Conservation (phyloP, 2,888 invertebrate genomes). For the Chrysolina haemoptera region DNA sequence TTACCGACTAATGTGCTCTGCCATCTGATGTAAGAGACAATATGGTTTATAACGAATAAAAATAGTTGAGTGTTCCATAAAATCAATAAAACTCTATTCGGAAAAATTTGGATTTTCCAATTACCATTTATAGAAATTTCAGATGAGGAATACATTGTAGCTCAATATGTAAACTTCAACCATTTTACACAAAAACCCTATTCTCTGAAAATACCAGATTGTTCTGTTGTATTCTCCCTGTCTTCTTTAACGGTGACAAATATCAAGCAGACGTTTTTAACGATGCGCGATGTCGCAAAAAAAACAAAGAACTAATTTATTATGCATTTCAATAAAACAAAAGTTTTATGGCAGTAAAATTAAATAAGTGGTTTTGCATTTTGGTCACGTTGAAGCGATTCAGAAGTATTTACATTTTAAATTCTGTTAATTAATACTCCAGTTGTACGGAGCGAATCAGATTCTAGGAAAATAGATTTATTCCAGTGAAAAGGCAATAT, state of each 20-base stretch:
- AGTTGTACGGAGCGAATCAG: slow-evolving; percentile 12
- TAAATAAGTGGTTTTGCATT: slow-evolving; percentile 61
- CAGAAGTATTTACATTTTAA: slow-evolving; percentile 64
- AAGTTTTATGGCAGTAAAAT: slow-evolving; percentile 49
- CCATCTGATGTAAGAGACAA: too few species aligned
- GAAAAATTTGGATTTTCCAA: too few species aligned
- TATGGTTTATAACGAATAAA: too few species aligned
- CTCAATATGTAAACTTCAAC: not conserved
- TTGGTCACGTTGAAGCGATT: slow-evolving; percentile 63
- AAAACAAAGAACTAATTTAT: slow-evolving; percentile 28
- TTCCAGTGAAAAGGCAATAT: slow-evolving; percentile 28
- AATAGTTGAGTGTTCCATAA: too few species aligned
- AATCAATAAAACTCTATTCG: too few species aligned
- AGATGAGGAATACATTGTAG: too few species aligned
- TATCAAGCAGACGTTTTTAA: slow-evolving; percentile 12
- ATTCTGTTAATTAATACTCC: slow-evolving; percentile 62
- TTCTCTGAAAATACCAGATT: not conserved
- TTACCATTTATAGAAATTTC: too few species aligned
- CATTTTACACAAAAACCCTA: not conserved
- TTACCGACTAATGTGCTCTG: too few species aligned
- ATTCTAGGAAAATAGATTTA: slow-evolving; percentile 39
- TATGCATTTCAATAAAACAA: slow-evolving; percentile 28
- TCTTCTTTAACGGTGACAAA: not conserved
- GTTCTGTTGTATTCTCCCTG: not conserved
- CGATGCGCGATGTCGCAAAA: not conserved